Base-by-base conservation (phyloP, 2,888 invertebrate species). In the Ichneumoninae sp. region DNA sequence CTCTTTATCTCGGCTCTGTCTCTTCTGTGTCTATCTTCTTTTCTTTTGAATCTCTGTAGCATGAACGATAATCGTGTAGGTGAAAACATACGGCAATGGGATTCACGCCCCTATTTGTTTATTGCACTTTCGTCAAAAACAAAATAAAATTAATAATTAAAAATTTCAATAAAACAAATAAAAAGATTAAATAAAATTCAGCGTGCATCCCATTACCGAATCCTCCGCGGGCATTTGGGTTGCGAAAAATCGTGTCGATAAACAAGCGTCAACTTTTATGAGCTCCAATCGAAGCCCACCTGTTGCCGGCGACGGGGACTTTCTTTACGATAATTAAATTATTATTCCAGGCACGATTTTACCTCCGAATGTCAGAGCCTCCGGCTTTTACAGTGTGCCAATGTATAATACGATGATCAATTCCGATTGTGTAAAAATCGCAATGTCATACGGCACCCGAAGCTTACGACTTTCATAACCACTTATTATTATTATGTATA, bases 401-500 rank as follows among this genome's bases (percentile, higher is more conserved):
- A 22, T 70, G 47, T 52, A 60, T n/a, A 50, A 79, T 81, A 71
- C 54, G 52, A 69, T 66, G 44, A 77, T 65, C 44, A 10, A 69
- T 16, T 71, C 30, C 30, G 33, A 70, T 71, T 71, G 54, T 66
- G 30, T 60, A 57, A 47, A 47, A 47, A 54, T 68, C 47, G 26
- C 30, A 73, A 79, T 79, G 60, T 83, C 79, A 80, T 75, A 50
- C 52, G 71, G 79, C 82, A 80, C 76, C 50, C 75, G 79, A 74
- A 71, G 75, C 82, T 85, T 85, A 79, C 79, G 82, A 82, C 75
- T 82, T 76, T 76, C 57, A 85, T 82, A 82, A 85, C 36, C 75
- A 52, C 63, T 70, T 76, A 40, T 52, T 22, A 40, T 52, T 22
- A 33, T 65, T 75, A 52, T 63, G 57, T 13, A 30, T 50, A 33